Base-by-base conservation (phyloP, 2,797 vertebrate species). In the Perodicticus potto region DNA sequence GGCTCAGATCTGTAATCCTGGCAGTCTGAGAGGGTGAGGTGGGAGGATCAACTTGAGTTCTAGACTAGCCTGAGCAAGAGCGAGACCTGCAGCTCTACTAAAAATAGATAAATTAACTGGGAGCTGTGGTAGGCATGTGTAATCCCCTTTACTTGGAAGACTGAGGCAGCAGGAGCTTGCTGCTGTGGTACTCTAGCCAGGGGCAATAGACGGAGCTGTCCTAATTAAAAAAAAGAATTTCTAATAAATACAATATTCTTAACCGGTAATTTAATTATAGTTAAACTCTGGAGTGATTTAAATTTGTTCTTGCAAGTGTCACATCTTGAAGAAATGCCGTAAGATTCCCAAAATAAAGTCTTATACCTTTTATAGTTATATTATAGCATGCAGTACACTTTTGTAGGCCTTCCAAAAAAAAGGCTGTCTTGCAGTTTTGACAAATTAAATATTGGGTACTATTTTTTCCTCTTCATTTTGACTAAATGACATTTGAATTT, bases 401-500 rank as follows among this genome's bases (percentile, higher is more conserved):
- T 5, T 40, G 80, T 83, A 86, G 80, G 55, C 7, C 20, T 92
- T 92, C 80, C 74, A 27, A 20, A 92, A 20, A 82, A 94, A 88
- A 91, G 83, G 43, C 63, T 82, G 4, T 78, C 55, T 88, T 86
- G 43, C 13, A 93, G n/a, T 72, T 93, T 85, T 95, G 93, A 95
- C 55, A 82, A 89, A 93, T 93, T 84, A 93, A 89, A 91, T 95
- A 82, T 49, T 77, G 23, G 23, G 55, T 93, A 23, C 59, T 87
- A 1, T 89, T 78, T 95, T 92, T 86, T 82, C 65, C 27, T 82
- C 14, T 84, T 78, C 53, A 76, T 1, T 92, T 95, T 95, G 49
- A 82, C n/a, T 85, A 88, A 55, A 67, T 97, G 76, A 61, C 88
- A 67, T 96, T 95, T 20, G 23, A 92, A 86, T 95, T 92, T 92